phyloP scores from a whole-genome alignment of 2,888 invertebrate species.

The Campoplex nolae region DNA sequence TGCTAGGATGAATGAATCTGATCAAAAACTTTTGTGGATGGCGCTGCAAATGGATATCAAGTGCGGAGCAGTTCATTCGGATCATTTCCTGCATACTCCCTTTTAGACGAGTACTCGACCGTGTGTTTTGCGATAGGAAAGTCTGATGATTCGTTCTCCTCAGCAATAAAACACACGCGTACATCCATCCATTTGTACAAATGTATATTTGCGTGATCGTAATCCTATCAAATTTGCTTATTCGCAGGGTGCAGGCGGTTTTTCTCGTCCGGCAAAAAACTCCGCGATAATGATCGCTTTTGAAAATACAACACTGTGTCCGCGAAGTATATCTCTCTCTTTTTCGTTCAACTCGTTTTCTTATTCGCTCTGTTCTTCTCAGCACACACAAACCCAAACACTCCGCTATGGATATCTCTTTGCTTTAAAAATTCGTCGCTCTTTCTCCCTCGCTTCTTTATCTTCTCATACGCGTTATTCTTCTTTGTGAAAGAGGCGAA shows the following conservation, averaged over 20 bases:
- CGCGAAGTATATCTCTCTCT: conserved; percentile 53
- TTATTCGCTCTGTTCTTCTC: conserved; percentile 13
- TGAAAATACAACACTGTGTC: conserved; percentile 65
- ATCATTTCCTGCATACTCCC: not conserved
- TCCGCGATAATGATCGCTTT: conserved; percentile 68
- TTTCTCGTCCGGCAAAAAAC: conserved; percentile 56
- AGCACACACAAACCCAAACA: conserved; percentile 12
- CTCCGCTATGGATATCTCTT: conserved; percentile 60
- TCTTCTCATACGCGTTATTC: conserved; percentile 27
- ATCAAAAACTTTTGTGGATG: not conserved
- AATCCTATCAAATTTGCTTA: conserved; percentile 63
- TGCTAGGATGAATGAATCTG: not conserved
- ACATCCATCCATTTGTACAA: conserved; percentile 24
- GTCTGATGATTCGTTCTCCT: not conserved
- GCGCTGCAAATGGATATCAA: not conserved
- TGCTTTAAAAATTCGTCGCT: conserved; percentile 59
- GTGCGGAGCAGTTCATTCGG: conserved; percentile 11
- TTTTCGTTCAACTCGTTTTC: conserved; percentile 30
- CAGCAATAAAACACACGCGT: not conserved
- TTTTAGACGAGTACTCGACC: not conserved
- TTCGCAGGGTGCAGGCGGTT: conserved; percentile 65
- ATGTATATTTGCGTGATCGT: conserved; percentile 49
- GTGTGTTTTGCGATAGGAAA: not conserved
- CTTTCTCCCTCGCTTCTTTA: conserved; percentile 51
- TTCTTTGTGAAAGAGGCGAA: conserved; percentile 34